Conservation (phyloP, 1,140 invertebrate genomes). For the Gyrodactylus salaris region DNA sequence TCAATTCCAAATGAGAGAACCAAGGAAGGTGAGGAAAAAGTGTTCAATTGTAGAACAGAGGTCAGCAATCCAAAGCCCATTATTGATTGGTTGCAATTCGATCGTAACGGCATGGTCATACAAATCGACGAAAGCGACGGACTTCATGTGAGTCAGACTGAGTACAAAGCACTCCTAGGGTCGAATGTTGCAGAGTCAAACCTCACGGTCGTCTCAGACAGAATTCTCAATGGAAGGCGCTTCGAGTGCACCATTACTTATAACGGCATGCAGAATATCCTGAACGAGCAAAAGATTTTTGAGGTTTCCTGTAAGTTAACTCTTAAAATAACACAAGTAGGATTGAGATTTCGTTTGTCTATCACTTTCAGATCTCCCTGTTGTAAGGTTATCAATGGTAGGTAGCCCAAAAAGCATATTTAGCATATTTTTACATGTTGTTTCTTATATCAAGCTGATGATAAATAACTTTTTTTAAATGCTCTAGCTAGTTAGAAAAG, state of each 20-base stretch:
- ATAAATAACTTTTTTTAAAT: too few species aligned
- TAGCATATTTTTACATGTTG: too few species aligned
- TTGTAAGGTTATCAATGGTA: too few species aligned
- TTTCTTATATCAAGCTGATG: too few species aligned
- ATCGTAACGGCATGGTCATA: not conserved
- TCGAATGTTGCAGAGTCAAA: too few species aligned
- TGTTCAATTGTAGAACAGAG: not conserved
- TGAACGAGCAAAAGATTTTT: not conserved
- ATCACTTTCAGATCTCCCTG: too few species aligned
- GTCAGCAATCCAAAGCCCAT: not conserved
- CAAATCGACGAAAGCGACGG: not conserved
- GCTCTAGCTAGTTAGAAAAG: too few species aligned
- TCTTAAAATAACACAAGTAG: too few species aligned
- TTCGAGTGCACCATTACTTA: not conserved
- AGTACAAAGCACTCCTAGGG: not conserved
- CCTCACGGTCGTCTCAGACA: not conserved
- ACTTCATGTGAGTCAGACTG: not conserved
- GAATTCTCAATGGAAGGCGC: not conserved
- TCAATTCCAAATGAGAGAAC: not conserved
- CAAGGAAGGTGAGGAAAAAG: not conserved
- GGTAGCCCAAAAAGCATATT: too few species aligned
- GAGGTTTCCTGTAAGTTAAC: not conserved
- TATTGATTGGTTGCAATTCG: not conserved
- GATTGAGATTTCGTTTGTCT: too few species aligned
- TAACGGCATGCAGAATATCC: not conserved